Evolutionary conservation across 2,797 vertebrate species (phyloP).

Genomic region (Siniperca scherzeri): DNA sequence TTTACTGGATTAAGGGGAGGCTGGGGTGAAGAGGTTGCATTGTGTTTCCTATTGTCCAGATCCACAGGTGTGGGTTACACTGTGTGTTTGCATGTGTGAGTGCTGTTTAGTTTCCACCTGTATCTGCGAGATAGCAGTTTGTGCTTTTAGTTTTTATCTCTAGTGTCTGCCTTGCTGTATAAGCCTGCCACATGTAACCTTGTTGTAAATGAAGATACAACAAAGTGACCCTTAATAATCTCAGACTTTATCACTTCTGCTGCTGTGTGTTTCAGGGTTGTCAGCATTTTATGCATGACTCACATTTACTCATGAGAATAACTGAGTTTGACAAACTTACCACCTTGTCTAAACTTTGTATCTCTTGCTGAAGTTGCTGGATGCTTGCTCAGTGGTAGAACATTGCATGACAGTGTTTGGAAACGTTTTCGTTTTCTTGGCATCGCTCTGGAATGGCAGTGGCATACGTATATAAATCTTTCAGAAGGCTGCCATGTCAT

Average conservation of each 20-base stretch:
- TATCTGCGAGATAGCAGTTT: conserved; percentile 15
- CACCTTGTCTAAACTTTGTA: conserved; percentile 17
- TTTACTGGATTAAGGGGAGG: conserved; percentile 66
- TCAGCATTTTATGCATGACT: conserved; percentile 8
- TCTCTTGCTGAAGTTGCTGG: background rate
- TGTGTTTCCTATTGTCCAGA: conserved; percentile 58
- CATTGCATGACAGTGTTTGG: conserved; percentile 33
- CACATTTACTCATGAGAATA: background rate
- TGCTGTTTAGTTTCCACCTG: conserved; percentile 38
- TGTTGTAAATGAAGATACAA: conserved; percentile 28
- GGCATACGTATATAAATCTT: conserved; percentile 70
- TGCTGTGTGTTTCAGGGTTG: conserved; percentile 20
- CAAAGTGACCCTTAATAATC: conserved; percentile 36
- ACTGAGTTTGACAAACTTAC: conserved; percentile 24
- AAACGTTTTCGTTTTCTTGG: conserved; percentile 57
- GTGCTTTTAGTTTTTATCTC: conserved; percentile 13
- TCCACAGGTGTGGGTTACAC: conserved; percentile 73
- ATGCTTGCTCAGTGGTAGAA: background rate
- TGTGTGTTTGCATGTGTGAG: conserved; percentile 48
- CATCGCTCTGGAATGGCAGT: conserved; percentile 40
- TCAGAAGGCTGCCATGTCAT: conserved; percentile 67
- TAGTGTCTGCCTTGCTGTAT: background rate
- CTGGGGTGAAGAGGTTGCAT: conserved; percentile 47
- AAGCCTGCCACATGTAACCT: background rate
- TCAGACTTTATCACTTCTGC: conserved; percentile 33